Evolutionary conservation across 2,888 invertebrate species (phyloP).

Genomic region (Sicus ferrugineus): DNA sequence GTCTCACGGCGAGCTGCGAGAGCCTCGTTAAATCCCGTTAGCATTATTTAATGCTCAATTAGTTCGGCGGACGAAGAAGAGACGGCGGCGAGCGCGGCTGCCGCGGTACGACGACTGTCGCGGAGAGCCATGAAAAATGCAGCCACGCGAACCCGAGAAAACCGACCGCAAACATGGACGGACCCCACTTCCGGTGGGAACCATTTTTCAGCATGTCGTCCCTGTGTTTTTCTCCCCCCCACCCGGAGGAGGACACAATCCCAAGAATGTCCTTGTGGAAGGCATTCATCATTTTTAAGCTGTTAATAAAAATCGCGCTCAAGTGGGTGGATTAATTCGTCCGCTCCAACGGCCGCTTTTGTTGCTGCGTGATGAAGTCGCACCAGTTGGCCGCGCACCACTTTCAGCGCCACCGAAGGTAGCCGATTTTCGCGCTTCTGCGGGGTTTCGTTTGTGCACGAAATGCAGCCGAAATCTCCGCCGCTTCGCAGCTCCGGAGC

Average conservation of each 20-base stretch:
- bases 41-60: conserved; percentile 39
- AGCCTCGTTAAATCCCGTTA: conserved; percentile 32
- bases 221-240: not conserved
- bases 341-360: not conserved
- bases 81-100: not conserved
- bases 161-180: not conserved
- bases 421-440: not conserved
- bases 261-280: conserved; percentile 34
- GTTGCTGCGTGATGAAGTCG: not conserved
- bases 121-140: not conserved
- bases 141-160: not conserved
- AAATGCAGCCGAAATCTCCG: conserved; percentile 1
- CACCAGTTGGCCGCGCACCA: not conserved
- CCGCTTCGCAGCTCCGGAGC: not conserved
- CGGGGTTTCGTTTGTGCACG: not conserved
- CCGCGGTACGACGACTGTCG: not conserved
- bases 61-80: conserved; percentile 24
- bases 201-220: not conserved
- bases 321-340: conserved; percentile 13
- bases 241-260: conserved; percentile 10
- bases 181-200: conserved; percentile 6
- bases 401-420: conserved; percentile 22
- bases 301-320: conserved; percentile 20
- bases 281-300: conserved; percentile 33
- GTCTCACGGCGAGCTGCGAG: not conserved